Evolutionary conservation across 2,888 invertebrate genomes (phyloP).

Genomic region (Helobdella robusta): DNA sequence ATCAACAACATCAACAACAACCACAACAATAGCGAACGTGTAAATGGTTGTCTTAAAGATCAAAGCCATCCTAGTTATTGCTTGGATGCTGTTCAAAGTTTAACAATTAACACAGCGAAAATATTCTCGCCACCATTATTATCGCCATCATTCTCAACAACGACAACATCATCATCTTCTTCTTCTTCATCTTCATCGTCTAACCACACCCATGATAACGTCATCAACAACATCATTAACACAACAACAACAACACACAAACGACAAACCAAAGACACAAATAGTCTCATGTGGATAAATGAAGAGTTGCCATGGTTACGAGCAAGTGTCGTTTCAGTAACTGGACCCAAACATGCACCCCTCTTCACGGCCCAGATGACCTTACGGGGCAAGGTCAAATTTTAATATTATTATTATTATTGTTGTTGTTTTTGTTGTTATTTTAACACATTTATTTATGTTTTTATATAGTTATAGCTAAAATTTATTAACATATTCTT

Average conservation of each 20-base stretch:
- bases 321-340: background rate
- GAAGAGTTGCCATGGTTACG: constrained; percentile 18
- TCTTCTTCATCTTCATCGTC: background rate
- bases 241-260: background rate
- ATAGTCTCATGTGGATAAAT: constrained; percentile 16
- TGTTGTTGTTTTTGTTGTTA: too few species aligned
- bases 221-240: background rate
- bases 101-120: too few species aligned
- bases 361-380: constrained; percentile 5
- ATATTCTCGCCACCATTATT: background rate
- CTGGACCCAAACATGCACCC: constrained; percentile 8
- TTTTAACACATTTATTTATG: too few species aligned
- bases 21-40: too few species aligned
- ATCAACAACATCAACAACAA: too few species aligned
- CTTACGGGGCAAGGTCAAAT: constrained; percentile 18
- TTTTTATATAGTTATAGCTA: too few species aligned
- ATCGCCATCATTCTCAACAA: background rate
- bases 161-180: constrained; percentile 9
- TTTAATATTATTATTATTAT: background rate
- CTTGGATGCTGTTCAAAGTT: too few species aligned
- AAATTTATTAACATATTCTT: too few species aligned
- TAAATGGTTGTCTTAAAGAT: too few species aligned
- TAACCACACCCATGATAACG: background rate
- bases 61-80: too few species aligned
- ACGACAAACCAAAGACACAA: constrained; percentile 5